These are phyloP conservation scores for Morphnarchus princeps DNA, from an alignment of 2,113 vertebrate genomes.

Conservation along the genomic window DNA sequence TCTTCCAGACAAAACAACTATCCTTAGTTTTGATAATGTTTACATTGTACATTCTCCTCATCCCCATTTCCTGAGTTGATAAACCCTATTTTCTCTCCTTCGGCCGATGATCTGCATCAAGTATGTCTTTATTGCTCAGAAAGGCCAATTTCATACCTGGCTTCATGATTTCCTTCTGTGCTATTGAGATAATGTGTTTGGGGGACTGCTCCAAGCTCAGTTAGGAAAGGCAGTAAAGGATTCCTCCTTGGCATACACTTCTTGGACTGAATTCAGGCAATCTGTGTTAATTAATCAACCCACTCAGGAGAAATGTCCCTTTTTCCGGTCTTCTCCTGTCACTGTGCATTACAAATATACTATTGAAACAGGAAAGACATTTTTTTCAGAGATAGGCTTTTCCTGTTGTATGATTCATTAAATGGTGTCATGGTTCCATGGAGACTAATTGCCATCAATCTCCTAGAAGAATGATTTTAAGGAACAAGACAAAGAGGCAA, in stretches of 20 bases:
- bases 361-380: constrained; percentile 6
- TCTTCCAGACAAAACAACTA: constrained; percentile 30
- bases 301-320: constrained; percentile 17
- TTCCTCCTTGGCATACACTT: constrained; percentile 14
- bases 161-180: not conserved
- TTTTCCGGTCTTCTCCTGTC: constrained; percentile 37
- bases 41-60: not conserved
- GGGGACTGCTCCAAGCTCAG: not conserved
- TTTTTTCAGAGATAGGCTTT: constrained; percentile 12
- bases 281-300: constrained; percentile 44
- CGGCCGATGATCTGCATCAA: not conserved
- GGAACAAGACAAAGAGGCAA: not conserved
- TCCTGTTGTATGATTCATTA: constrained; percentile 37
- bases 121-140: not conserved
- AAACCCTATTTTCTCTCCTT: not conserved
- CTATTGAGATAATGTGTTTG: not conserved
- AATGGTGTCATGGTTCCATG: not conserved
- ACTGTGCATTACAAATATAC: constrained; percentile 38
- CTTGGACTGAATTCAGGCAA: constrained; percentile 31
- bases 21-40: constrained; percentile 17
- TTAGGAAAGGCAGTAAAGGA: not conserved
- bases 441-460: constrained; percentile 44
- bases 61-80: not conserved
- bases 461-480: not conserved
- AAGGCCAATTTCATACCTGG: not conserved